These are phyloP conservation scores for Papilio aristodemus DNA, from an alignment of 1,140 invertebrate genomes.

Conservation along the genomic window DNA sequence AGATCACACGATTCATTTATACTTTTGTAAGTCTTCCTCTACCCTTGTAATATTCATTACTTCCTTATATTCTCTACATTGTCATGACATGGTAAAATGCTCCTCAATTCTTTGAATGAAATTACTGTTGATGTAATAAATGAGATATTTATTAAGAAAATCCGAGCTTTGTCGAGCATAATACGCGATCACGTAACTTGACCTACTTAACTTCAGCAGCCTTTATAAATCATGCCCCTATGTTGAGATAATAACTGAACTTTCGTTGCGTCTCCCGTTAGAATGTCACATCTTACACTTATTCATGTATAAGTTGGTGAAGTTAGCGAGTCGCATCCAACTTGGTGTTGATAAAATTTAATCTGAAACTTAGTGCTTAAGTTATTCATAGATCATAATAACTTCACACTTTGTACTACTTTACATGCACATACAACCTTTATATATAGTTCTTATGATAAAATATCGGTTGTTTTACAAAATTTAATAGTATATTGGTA, in stretches of 20 bases:
- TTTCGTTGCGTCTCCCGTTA: slow-evolving; percentile 5
- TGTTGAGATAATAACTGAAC: slow-evolving; percentile 14
- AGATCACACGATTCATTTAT: too few species aligned
- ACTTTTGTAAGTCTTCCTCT: too few species aligned
- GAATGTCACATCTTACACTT: slow-evolving; percentile 16
- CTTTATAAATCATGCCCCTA: slow-evolving; percentile 20
- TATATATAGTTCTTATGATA: too few species aligned
- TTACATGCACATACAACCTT: too few species aligned
- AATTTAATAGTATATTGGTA: too few species aligned
- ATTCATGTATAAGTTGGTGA: slow-evolving; percentile 3
- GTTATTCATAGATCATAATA: slow-evolving; percentile 16
- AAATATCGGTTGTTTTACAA: too few species aligned
- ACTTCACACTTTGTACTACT: too few species aligned
- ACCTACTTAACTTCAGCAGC: slow-evolving; percentile 9
- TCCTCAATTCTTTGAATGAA: too few species aligned
- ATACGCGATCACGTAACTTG: slow-evolving; percentile 12
- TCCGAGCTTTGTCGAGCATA: not conserved
- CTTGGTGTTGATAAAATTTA: slow-evolving; percentile 22
- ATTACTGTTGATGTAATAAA: not conserved
- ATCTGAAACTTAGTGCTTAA: slow-evolving; percentile 11
- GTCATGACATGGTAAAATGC: too few species aligned
- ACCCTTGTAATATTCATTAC: too few species aligned
- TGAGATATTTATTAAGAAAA: not conserved
- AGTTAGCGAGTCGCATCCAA: not conserved
- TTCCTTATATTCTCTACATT: too few species aligned